Conservation (phyloP, 1,140 invertebrate species). For the Pseudobourletiella spinata region DNA sequence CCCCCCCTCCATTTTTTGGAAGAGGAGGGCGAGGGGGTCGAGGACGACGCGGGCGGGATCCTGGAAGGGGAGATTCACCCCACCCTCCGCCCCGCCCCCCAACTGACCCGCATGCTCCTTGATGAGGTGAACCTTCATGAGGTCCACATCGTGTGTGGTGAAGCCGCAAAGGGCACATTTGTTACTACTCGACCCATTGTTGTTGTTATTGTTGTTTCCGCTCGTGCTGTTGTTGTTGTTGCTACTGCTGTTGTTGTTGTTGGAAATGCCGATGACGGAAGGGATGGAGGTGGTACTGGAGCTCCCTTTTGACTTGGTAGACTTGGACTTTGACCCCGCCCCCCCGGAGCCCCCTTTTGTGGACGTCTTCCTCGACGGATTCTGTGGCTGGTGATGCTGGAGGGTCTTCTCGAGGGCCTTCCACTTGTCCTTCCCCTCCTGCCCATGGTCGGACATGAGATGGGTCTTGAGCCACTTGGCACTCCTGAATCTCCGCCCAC, state of each 20-base stretch:
- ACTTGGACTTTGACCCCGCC: background rate
- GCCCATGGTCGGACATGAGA: conserved; percentile 73
- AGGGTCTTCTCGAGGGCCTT: conserved; percentile 45
- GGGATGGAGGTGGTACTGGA: background rate
- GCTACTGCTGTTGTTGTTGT: background rate
- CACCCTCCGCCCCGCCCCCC: conserved; percentile 15
- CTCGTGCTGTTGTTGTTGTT: background rate
- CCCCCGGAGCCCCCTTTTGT: background rate
- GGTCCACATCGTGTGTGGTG: conserved; percentile 44
- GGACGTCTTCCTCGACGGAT: background rate
- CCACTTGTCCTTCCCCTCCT: conserved; percentile 60
- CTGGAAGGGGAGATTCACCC: background rate
- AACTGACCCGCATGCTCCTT: conserved; percentile 43
- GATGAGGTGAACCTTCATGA: conserved; percentile 49
- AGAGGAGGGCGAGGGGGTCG: conserved; percentile 30
- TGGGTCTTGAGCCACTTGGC: conserved; percentile 84
- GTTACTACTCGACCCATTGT: conserved; percentile 17
- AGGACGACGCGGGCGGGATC: conserved; percentile 14
- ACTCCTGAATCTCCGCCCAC: conserved; percentile 76
- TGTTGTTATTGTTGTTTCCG: background rate
- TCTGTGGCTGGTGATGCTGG: background rate
- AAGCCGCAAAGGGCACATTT: conserved; percentile 47
- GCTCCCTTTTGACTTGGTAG: background rate
- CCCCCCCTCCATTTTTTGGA: conserved; percentile 35
- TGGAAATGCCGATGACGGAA: background rate